These are phyloP conservation scores for Crypturellus tataupa DNA, from an alignment of 2,797 vertebrate genomes.

Conservation along the genomic window DNA sequence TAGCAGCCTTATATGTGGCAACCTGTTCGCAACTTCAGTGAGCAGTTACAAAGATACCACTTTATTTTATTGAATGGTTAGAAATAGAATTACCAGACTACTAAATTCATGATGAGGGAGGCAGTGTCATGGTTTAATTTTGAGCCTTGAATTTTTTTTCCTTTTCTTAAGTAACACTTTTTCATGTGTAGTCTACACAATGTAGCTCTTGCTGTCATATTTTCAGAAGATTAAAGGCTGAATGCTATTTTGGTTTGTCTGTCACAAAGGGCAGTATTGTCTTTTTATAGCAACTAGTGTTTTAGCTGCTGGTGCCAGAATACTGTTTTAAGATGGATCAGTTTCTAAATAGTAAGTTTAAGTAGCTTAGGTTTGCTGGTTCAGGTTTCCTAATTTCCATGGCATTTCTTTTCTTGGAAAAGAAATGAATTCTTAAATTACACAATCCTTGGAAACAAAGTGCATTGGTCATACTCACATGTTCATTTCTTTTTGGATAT, in stretches of 20 bases:
- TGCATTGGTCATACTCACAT: neutral
- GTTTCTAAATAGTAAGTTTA: slow-evolving; percentile 63
- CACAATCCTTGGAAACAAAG: slow-evolving; percentile 46
- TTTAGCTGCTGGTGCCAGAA: slow-evolving; percentile 4
- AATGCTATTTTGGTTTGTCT: slow-evolving; percentile 40
- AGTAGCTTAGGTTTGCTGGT: slow-evolving; percentile 59
- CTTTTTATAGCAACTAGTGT: slow-evolving; percentile 48
- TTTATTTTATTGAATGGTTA: neutral
- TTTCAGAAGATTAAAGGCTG: slow-evolving; percentile 61
- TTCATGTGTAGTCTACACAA: slow-evolving; percentile 14
- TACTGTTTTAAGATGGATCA: slow-evolving; percentile 47
- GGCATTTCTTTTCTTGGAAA: slow-evolving; percentile 31
- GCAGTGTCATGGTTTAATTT: slow-evolving; percentile 15
- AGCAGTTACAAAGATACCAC: neutral
- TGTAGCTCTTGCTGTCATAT: slow-evolving; percentile 56
- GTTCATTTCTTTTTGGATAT: slow-evolving; percentile 19
- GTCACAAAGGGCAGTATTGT: neutral
- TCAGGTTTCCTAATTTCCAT: slow-evolving; percentile 56
- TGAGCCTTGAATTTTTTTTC: neutral
- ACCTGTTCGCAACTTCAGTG: neutral
- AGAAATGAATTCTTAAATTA: slow-evolving; percentile 52
- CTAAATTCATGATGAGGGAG: neutral
- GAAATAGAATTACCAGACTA: neutral
- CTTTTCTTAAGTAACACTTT: slow-evolving; percentile 33
- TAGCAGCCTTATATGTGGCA: neutral